These are phyloP conservation scores for Falco biarmicus DNA, from an alignment of 2,797 vertebrate genomes.

Conservation along the genomic window DNA sequence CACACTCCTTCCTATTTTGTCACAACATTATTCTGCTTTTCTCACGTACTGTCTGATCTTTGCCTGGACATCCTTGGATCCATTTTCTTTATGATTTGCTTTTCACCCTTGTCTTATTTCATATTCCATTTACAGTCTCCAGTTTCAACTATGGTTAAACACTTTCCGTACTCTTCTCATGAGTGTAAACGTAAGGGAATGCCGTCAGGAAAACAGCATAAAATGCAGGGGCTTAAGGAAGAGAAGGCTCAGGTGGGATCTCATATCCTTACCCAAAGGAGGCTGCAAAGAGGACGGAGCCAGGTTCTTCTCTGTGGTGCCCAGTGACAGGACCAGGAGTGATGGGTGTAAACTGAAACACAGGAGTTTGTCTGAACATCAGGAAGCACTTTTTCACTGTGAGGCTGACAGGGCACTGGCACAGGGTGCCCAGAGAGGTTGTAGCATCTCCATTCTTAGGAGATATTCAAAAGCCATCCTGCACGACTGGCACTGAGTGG, in stretches of 20 bases:
- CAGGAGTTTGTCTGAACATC: neutral
- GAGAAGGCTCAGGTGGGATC: neutral
- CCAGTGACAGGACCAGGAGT: neutral
- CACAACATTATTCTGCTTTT: neutral
- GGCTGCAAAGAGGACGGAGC: neutral
- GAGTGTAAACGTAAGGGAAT: neutral
- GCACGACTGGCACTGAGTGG: neutral
- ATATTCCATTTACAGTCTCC: neutral
- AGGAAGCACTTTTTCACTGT: neutral
- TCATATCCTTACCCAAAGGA: neutral
- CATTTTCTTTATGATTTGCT: neutral
- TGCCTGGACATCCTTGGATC: neutral
- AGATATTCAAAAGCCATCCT: neutral
- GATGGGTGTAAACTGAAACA: neutral
- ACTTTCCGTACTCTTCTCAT: neutral
- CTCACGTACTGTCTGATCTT: neutral
- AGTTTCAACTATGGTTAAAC: neutral
- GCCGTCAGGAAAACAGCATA: neutral
- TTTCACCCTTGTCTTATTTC: neutral
- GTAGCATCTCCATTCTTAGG: neutral
- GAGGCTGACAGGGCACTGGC: neutral
- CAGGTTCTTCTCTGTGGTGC: no score
- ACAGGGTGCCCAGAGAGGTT: neutral
- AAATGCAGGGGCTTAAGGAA: neutral
- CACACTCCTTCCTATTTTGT: neutral